phyloP scores from a whole-genome alignment of 2,113 vertebrate genomes.

The Rhinoptilus africanus region DNA sequence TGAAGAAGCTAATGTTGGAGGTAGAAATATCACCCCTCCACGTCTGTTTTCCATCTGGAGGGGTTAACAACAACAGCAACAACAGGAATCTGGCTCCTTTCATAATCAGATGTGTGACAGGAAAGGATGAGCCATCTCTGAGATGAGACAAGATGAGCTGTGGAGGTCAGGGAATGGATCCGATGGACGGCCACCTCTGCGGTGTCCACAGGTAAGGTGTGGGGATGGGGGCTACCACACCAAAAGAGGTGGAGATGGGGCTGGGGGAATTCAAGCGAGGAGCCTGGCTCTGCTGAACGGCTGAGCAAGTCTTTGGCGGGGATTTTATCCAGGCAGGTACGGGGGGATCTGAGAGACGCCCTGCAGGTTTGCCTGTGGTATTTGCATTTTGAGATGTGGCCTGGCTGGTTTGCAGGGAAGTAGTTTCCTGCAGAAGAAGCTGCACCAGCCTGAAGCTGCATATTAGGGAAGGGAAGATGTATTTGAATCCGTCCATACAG shows the following conservation, averaged over 20 bases:
- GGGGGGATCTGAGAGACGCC: background rate
- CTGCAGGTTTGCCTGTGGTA: background rate
- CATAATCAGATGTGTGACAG: background rate
- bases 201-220: background rate
- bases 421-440: background rate
- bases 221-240: background rate
- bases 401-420: background rate
- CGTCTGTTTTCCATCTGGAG: background rate
- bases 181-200: background rate
- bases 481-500: fast-evolving
- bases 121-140: fast-evolving
- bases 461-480: background rate
- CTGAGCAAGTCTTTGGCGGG: background rate
- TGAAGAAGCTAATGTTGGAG: background rate
- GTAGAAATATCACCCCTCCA: background rate
- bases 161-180: background rate
- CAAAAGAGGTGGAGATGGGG: background rate
- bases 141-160: fast-evolving
- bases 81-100: background rate
- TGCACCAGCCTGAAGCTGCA: background rate
- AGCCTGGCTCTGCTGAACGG: background rate
- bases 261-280: background rate
- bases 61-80: background rate
- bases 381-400: background rate
- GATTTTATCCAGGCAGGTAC: background rate